Evolutionary conservation across 2,797 vertebrate species (phyloP), one percentile per base, ranked within the genome.

Genomic region (Leptatherina wallacei): DNA sequence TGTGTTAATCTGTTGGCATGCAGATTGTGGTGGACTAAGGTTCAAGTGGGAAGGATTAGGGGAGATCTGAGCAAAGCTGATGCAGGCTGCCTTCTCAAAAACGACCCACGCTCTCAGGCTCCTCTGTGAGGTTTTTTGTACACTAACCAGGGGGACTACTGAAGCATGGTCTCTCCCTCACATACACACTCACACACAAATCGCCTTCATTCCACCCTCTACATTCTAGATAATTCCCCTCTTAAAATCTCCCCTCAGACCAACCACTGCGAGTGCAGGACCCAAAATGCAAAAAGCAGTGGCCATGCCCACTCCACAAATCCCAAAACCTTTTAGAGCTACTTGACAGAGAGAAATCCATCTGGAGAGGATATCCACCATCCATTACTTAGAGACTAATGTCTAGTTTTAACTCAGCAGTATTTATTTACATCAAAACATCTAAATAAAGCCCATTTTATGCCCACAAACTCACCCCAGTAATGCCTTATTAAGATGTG

Each of bases 1-100:
- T 93, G 91, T 92, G 93, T 91, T 93, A 94, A 94, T 93, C 93
- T 93, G 90, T 85, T 92, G 91, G 92, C 93, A 89, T 90, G 92
- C 90, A 88, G 84, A 90, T 82, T 85, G 90, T 68, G 82, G 83
- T 85, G 78, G 93, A 92, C 88, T 89, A 92, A 92, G 92, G 91
- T 93, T 93, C 90, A 92, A 94, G 93, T 92, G 87, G 90, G 90
- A 88, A 80, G 93, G 92, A 93, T 94, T 94, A 94, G 82, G 85
- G 89, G 74, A 91, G 91, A 93, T 93, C 90, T 89, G 84, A 90
- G 90, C 86, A 93, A 93, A 93, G 91, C 93, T 86, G 90, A 71
- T 92, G 88, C 78, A 88, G 85, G 82, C 89, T 79, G 87, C 87
- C 84, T 93, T 92, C 90, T 91, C 89, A 85, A 91, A 82, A 90